Percentiles rank a stretch among this genome's conserved stretches.
These are phyloP conservation scores for Cuculus canorus DNA, from an alignment of 2,797 vertebrate genomes.

Conservation along the genomic window DNA sequence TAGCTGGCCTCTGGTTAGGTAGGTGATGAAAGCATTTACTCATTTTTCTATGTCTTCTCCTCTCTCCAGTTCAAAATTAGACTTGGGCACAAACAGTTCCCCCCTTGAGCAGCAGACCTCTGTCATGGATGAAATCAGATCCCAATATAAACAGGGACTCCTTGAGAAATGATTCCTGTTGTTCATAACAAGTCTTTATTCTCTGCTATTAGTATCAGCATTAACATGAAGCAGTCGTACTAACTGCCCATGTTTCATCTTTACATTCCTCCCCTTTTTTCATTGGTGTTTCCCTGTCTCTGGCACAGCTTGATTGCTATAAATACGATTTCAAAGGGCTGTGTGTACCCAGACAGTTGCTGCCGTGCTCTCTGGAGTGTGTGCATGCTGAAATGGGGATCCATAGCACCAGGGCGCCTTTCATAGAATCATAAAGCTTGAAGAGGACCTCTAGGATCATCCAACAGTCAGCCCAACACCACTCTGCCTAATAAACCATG, in stretches of 20 bases:
- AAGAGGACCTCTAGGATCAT: no score
- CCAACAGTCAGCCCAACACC: no score
- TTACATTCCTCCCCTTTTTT: accelerated
- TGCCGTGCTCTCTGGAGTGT: neutral
- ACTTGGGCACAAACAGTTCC: neutral
- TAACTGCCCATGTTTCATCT: neutral
- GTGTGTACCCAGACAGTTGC: neutral
- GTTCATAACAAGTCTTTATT: neutral
- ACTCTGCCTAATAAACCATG: no score
- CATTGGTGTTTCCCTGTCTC: neutral
- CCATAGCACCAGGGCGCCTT: neutral
- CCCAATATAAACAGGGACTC: neutral
- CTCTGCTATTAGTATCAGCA: no score
- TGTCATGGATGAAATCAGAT: neutral
- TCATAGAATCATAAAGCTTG: no score
- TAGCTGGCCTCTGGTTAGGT: constrained; percentile 97
- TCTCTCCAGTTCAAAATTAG: neutral
- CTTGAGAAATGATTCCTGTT: neutral
- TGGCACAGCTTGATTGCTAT: neutral
- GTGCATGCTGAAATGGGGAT: neutral
- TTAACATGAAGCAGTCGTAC: neutral
- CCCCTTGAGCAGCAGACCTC: neutral
- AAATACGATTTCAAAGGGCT: neutral
- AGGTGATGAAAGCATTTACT: neutral
- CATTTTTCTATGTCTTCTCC: neutral